A percentile compares a stretch with the other conserved stretches of the same genome.
Conservation (phyloP, 1,140 invertebrate genomes). For the Schlechtendalia chinensis region DNA sequence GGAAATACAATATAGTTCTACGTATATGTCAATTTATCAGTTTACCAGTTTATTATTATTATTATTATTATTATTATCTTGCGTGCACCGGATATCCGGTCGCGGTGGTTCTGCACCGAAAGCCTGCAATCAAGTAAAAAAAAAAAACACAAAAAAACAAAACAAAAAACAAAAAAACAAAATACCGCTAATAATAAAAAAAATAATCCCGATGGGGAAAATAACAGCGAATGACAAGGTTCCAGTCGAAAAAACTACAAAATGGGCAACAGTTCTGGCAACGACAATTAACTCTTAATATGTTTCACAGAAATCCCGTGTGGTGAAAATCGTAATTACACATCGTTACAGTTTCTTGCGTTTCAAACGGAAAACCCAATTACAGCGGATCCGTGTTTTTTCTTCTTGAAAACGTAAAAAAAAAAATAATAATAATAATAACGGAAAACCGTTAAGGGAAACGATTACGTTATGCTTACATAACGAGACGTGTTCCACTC, state of each 20-base stretch:
- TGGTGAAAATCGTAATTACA: conserved; percentile 20
- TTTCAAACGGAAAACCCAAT: conserved; percentile 19
- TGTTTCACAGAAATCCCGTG: neutral
- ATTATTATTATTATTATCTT: conserved; percentile 1
- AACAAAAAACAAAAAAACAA: neutral
- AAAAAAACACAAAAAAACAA: neutral
- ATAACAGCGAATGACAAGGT: conserved; percentile 38
- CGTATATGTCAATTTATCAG: neutral
- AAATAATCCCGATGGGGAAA: conserved; percentile 20
- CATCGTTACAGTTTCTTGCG: conserved; percentile 20
- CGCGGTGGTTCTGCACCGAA: conserved; percentile 23
- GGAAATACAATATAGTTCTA: neutral
- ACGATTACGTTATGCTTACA: conserved; percentile 39
- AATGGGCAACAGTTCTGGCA: neutral
- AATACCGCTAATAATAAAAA: conserved; percentile 17
- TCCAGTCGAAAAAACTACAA: conserved; percentile 25
- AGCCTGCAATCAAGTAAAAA: conserved; percentile 18
- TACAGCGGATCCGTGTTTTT: neutral
- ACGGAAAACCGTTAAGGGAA: conserved; percentile 29
- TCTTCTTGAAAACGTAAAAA: neutral
- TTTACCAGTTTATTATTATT: conserved; percentile 19
- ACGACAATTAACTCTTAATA: conserved; percentile 16
- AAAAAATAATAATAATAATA: conserved; percentile 29
- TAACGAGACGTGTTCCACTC: conserved; percentile 10
- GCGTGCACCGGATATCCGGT: conserved; percentile 30